These are phyloP conservation scores for Eustalomyia histrio DNA, from an alignment of 2,888 invertebrate genomes.

Conservation along the genomic window DNA sequence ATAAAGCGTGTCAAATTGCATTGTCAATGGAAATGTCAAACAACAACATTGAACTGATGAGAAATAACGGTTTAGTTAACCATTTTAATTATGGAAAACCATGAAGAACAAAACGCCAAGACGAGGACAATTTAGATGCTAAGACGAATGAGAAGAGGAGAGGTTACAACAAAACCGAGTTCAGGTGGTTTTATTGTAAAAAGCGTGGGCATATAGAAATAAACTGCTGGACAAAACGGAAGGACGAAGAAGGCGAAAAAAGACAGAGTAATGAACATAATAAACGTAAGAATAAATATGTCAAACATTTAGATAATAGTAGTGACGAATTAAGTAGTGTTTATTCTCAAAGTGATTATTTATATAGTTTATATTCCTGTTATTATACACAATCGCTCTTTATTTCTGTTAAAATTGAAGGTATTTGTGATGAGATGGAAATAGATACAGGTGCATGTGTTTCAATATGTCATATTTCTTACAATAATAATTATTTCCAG, in stretches of 20 bases:
- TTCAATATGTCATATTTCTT: conserved; percentile 17
- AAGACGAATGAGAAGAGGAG: not conserved
- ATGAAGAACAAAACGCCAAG: not conserved
- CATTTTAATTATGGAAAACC: not conserved
- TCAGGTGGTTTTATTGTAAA: conserved; percentile 25
- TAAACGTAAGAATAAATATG: no score
- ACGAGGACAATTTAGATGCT: no score
- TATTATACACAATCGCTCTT: conserved; percentile 18
- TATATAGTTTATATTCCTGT: conserved; percentile 26
- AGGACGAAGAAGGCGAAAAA: not conserved
- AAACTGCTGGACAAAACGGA: conserved; percentile 25
- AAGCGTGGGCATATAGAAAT: conserved; percentile 9
- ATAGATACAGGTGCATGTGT: conserved; percentile 20
- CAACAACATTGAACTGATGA: not conserved
- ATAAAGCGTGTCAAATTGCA: conserved; percentile 25
- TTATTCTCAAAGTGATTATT: no score
- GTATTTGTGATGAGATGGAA: conserved; percentile 16
- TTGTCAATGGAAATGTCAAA: no score
- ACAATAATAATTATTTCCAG: conserved; percentile 31
- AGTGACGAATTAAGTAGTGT: no score
- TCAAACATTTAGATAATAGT: no score
- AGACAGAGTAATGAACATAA: not conserved
- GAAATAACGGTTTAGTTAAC: not conserved
- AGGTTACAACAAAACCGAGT: not conserved
- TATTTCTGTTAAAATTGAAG: conserved; percentile 18